Base-by-base conservation (phyloP, 2,113 vertebrate genomes). In the Axis porcinus region DNA sequence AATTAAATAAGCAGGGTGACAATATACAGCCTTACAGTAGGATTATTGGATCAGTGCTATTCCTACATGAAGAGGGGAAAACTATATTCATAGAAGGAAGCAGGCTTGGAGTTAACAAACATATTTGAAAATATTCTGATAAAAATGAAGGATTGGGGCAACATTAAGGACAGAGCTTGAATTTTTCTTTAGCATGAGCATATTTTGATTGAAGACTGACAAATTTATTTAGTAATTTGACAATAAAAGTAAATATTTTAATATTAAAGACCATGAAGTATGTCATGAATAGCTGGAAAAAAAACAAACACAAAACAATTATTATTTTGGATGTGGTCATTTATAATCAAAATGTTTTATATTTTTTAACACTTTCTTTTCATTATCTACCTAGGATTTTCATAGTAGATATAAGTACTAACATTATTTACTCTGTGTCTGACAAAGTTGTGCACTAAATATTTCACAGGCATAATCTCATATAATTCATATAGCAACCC, bases 21-120 rank as follows among this genome's bases (percentile, higher is more conserved):
- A 50, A 50, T 50, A 50, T 50, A 50, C 47, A 50, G 1, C 47
- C 97, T 93, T 86, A 2, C 91, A 95, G 60, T 95, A 89, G 93
- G 97, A 96, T 95, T 82, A 86, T 85, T 27, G 0, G 95, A 90
- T 97, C 97, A 97, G 12, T 93, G 50, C 45, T 82, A 67, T 94
- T 70, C 87, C 9, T 4, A 21, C 57, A 78, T 74, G 74, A 96
- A 83, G 15, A 27, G 2, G 52, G 43, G n/a, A n/a, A 52, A 82
- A n/a, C 12, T 52, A 5, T 30, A 45, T 62, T 78, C n/a, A 76
- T n/a, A 28, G 60, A 55, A 81, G 9, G 15, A 79, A 14, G 2
- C 7, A 17, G 12, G 47, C 21, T 52, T 78, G 54, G 9, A 16
- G 10, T 60, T 64, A 96, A 57, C 33, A 84, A 52, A 76, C 33